A percentile compares a stretch with the other conserved stretches of the same genome.
Conservation (phyloP, 2,888 invertebrate species). For the Venusia cambrica region DNA sequence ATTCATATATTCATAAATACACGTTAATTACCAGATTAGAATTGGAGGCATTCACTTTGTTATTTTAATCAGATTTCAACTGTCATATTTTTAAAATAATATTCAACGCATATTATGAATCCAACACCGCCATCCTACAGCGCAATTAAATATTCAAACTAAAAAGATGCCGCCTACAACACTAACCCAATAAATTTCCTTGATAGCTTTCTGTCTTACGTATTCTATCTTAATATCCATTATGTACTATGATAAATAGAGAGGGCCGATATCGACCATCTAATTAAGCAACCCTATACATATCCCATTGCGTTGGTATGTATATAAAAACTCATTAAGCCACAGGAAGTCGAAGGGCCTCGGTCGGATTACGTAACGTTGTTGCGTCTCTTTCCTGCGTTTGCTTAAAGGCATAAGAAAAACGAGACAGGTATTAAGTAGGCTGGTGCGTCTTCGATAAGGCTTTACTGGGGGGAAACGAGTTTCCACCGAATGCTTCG, state of each 20-base stretch:
- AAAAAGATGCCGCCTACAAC: constrained; percentile 31
- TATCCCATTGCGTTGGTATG: constrained; percentile 42
- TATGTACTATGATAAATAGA: constrained; percentile 31
- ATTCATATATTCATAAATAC: constrained; percentile 16
- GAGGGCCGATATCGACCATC: constrained; percentile 41
- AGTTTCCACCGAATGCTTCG: constrained; percentile 70
- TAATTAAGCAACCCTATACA: constrained; percentile 48
- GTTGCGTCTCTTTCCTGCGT: constrained; percentile 45
- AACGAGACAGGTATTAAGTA: constrained; percentile 64
- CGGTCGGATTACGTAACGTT: constrained; percentile 41
- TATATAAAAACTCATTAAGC: constrained; percentile 50
- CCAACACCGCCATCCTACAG: constrained; percentile 27
- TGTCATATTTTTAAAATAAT: constrained; percentile 31
- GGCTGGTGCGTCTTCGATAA: constrained; percentile 61
- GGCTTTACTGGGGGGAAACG: constrained; percentile 68
- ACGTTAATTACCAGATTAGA: constrained; percentile 22
- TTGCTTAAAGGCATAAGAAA: constrained; percentile 34
- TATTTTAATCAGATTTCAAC: constrained; percentile 29
- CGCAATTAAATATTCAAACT: constrained; percentile 30
- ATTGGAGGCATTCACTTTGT: constrained; percentile 21
- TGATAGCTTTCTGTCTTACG: constrained; percentile 30
- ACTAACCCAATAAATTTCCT: constrained; percentile 33
- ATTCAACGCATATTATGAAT: constrained; percentile 30
- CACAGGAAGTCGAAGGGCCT: constrained; percentile 47
- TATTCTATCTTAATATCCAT: constrained; percentile 31